Percentiles rank a stretch among this genome's conserved stretches.
Conservation (phyloP, 2,113 vertebrate genomes). For the Petrocephalus zakoni region DNA sequence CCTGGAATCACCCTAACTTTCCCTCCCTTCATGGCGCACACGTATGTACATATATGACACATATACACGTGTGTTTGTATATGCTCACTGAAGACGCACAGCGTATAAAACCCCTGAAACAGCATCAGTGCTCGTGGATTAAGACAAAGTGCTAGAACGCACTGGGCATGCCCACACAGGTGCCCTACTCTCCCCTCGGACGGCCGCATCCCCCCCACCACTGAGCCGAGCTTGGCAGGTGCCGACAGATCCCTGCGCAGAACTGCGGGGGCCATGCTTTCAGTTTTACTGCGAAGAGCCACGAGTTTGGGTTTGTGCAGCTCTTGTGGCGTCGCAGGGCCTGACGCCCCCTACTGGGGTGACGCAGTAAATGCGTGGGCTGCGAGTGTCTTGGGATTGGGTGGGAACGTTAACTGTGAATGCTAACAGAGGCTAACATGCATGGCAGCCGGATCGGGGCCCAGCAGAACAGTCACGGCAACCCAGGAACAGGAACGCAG, state of each 20-base stretch:
- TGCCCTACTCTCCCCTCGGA: neutral
- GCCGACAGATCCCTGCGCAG: neutral
- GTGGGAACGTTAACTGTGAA: neutral
- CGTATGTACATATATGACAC: neutral
- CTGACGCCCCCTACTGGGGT: neutral
- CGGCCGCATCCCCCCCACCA: neutral
- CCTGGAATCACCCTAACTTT: neutral
- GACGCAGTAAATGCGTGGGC: neutral
- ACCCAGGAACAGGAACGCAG: neutral
- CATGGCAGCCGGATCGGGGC: neutral
- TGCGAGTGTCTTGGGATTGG: neutral
- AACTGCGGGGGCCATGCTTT: neutral
- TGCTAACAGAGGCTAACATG: neutral
- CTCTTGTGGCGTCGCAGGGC: neutral
- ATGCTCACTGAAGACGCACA: neutral
- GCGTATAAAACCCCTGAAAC: neutral
- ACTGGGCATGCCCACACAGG: neutral
- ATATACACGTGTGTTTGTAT: neutral
- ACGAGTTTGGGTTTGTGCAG: neutral
- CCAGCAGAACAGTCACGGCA: neutral
- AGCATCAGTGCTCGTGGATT: neutral
- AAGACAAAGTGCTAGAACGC: neutral
- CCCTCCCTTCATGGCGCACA: neutral
- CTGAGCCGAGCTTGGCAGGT: neutral
- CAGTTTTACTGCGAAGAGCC: neutral